These are phyloP conservation scores for Diaprepes abbreviatus DNA, from an alignment of 2,888 invertebrate genomes.

Conservation along the genomic window DNA sequence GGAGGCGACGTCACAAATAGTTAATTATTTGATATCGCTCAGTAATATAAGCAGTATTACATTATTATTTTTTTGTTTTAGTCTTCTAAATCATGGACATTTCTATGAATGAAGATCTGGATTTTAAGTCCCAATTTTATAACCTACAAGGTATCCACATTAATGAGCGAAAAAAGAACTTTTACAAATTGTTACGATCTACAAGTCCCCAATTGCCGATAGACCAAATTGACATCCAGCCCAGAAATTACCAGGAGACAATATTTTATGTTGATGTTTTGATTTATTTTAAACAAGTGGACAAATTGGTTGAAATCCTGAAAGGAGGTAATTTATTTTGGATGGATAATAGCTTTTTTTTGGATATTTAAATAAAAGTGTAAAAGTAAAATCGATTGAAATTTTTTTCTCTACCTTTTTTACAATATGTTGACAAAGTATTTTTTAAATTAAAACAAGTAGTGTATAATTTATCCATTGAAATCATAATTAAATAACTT, in stretches of 20 bases:
- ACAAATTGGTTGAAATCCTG: constrained; percentile 51
- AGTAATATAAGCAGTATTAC: too few relatives aligned
- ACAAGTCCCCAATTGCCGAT: constrained; percentile 24
- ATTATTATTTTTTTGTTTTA: too few relatives aligned
- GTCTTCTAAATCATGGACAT: neutral
- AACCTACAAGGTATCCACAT: constrained; percentile 50
- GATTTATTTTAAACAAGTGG: constrained; percentile 51
- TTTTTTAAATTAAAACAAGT: too few relatives aligned
- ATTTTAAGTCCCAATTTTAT: constrained; percentile 50
- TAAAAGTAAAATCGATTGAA: too few relatives aligned
- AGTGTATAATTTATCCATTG: too few relatives aligned
- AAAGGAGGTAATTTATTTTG: constrained; percentile 48
- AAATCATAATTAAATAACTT: too few relatives aligned
- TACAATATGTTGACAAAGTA: too few relatives aligned
- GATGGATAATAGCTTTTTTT: too few relatives aligned
- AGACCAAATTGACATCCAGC: constrained; percentile 44
- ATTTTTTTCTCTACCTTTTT: too few relatives aligned
- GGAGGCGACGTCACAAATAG: too few relatives aligned
- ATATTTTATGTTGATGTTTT: constrained; percentile 54
- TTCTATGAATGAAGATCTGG: neutral
- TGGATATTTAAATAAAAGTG: too few relatives aligned
- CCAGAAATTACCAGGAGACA: constrained; percentile 53
- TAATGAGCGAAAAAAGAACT: constrained; percentile 51
- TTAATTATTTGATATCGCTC: too few relatives aligned
- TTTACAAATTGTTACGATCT: constrained; percentile 50